A percentile compares a stretch with the other conserved stretches of the same genome.
Evolutionary conservation across 1,140 invertebrate species (phyloP).

Genomic region (Thaumetopoea pityocampa): DNA sequence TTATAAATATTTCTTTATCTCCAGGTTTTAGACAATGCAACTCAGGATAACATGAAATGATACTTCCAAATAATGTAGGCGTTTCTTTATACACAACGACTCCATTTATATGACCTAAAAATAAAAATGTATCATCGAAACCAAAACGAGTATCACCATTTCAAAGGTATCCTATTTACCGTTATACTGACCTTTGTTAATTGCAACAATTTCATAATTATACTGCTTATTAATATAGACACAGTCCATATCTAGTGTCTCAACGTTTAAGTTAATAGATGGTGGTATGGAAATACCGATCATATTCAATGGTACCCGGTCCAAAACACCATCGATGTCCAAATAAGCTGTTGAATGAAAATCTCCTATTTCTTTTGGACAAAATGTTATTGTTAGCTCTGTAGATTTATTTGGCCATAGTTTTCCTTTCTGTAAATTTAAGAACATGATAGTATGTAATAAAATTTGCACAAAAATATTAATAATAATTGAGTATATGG

Average conservation of each 20-base stretch:
- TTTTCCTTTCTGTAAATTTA: slow-evolving; percentile 53
- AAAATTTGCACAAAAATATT: no score
- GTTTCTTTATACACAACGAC: slow-evolving; percentile 52
- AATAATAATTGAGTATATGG: background rate
- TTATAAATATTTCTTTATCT: slow-evolving; percentile 47
- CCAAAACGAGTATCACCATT: background rate
- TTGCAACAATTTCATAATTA: slow-evolving; percentile 57
- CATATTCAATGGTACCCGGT: slow-evolving; percentile 47
- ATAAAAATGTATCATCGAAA: slow-evolving; percentile 5
- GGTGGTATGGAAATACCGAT: slow-evolving; percentile 55
- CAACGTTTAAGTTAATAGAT: slow-evolving; percentile 49
- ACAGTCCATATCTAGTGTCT: slow-evolving; percentile 59
- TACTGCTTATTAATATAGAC: slow-evolving; percentile 64
- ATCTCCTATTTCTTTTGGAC: slow-evolving; percentile 55
- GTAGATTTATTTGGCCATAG: slow-evolving; percentile 58
- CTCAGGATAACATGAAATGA: slow-evolving; percentile 43
- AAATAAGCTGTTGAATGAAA: slow-evolving; percentile 48
- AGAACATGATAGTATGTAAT: no score
- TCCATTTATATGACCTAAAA: slow-evolving; percentile 62
- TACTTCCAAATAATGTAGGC: slow-evolving; percentile 52
- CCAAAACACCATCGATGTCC: slow-evolving; percentile 52
- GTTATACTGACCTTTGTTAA: slow-evolving; percentile 50
- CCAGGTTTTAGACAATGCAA: slow-evolving; percentile 48
- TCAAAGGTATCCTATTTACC: background rate
- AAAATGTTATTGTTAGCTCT: slow-evolving; percentile 57